Evolutionary conservation across 2,797 vertebrate species (phyloP).

Genomic region (Danio aesculapii): DNA sequence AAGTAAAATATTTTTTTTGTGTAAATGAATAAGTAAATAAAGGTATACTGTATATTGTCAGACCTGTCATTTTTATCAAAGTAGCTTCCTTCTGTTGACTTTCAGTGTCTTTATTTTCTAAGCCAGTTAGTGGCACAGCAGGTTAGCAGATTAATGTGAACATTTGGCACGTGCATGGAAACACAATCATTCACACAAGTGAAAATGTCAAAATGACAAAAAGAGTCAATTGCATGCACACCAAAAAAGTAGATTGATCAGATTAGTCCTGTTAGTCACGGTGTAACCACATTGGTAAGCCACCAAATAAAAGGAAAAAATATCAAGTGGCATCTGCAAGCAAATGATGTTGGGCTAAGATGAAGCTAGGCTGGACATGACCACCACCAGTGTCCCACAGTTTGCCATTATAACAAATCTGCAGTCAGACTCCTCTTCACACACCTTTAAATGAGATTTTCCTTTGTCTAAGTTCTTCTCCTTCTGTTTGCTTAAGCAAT

Average conservation of each 20-base stretch:
- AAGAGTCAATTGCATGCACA: too few relatives aligned
- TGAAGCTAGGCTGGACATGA: background rate
- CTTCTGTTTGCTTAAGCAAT: background rate
- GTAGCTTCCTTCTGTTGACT: background rate
- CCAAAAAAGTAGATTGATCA: too few relatives aligned
- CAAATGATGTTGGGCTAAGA: background rate
- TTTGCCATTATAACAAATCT: constrained; percentile 9
- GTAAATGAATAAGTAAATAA: too few relatives aligned
- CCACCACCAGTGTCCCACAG: constrained; percentile 53
- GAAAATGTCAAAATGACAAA: too few relatives aligned
- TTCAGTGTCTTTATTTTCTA: constrained; percentile 8
- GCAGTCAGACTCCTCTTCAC: background rate
- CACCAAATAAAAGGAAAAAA: background rate
- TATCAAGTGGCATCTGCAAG: background rate
- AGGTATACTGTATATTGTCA: too few relatives aligned
- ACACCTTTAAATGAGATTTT: constrained; percentile 29
- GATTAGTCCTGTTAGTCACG: too few relatives aligned
- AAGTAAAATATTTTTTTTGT: too few relatives aligned
- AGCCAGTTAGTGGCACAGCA: constrained; percentile 35
- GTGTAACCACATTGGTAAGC: too few relatives aligned
- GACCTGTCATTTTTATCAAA: too few relatives aligned
- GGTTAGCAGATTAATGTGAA: constrained; percentile 52
- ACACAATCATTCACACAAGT: background rate
- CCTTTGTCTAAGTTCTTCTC: background rate
- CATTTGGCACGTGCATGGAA: background rate